Evolutionary conservation across 2,888 invertebrate genomes (phyloP), one percentile per base, ranked within the genome.

Genomic region (Thera britannica): DNA sequence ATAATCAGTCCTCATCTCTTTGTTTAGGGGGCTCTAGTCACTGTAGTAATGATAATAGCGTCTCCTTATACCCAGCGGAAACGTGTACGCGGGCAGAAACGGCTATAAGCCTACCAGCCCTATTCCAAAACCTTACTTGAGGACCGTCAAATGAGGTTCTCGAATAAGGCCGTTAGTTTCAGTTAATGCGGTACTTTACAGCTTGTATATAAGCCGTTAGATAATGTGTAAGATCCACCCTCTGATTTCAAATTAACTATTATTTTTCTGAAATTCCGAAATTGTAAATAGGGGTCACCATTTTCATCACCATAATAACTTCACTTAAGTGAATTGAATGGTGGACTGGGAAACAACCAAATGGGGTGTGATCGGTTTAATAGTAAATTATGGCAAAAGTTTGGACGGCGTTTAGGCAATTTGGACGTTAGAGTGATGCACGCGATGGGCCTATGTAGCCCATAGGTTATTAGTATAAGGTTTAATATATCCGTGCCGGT

Each of bases 21-120:
- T 74, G 74, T 79, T 79, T 72, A 67, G 82, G 87, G 88, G 90
- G 78, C 76, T 92, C 93, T 93, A 93, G 93, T 93, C 93, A 93
- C 86, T 90, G 88, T 83, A 75, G 78, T 86, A 62, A 87, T 83
- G 81, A 82, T 78, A 81, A 82, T 84, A 75, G 77, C 75, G 75
- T 75, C 75, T 71, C 56, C 68, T 76, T 83, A 75, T 74, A 72
- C 73, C 75, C 61, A 67, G 64, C 75, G 77, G 60, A 65, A 38
- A 5, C 3, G 6, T 72, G 65, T 67, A 70, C 62, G 72, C 52
- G 69, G 69, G 63, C 67, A 59, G 54, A 74, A 57, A 8, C 65
- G 86, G 86, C 87, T 86, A 34, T 76, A 79, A 87, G 86, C 84
- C 87, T 62, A n/a, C 49, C 61, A 23, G n/a, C 54, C n/a, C 9